Percentiles rank a stretch among this genome's conserved stretches.
phyloP scores from a whole-genome alignment of 2,113 vertebrate genomes.

The Sylvia atricapilla region DNA sequence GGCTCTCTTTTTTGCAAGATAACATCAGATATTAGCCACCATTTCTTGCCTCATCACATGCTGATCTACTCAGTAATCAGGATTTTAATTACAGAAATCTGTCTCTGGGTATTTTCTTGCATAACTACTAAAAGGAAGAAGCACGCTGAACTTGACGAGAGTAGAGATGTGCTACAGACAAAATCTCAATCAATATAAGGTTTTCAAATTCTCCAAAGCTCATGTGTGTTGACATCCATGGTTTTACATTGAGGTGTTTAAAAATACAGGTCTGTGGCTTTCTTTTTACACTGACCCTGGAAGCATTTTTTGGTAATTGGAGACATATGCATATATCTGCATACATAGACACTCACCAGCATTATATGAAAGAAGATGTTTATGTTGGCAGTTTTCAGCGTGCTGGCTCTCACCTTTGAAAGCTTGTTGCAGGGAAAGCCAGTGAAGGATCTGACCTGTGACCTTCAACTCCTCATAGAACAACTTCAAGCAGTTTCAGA shows the following conservation, averaged over 20 bases:
- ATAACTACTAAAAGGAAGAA: conserved; percentile 9
- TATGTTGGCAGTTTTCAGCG: background rate
- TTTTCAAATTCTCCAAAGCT: background rate
- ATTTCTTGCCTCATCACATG: conserved; percentile 56
- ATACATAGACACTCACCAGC: background rate
- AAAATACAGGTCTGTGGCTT: background rate
- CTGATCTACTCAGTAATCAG: conserved; percentile 32
- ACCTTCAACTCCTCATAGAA: background rate
- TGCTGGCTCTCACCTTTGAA: background rate
- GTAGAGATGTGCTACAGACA: background rate
- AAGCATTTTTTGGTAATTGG: background rate
- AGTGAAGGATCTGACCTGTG: background rate
- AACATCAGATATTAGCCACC: conserved; percentile 52
- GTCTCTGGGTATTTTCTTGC: conserved; percentile 48
- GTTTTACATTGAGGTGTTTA: background rate
- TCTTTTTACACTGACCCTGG: background rate
- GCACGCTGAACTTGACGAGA: background rate
- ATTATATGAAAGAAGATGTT: background rate
- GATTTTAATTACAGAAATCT: conserved; percentile 63
- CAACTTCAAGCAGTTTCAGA: background rate
- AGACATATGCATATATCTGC: background rate
- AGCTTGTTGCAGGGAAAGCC: background rate
- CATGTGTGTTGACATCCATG: background rate
- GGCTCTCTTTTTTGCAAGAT: conserved; percentile 47
- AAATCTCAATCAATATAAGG: background rate